phyloP scores from a whole-genome alignment of 2,797 vertebrate genomes.

The Lagorchestes hirsutus region DNA sequence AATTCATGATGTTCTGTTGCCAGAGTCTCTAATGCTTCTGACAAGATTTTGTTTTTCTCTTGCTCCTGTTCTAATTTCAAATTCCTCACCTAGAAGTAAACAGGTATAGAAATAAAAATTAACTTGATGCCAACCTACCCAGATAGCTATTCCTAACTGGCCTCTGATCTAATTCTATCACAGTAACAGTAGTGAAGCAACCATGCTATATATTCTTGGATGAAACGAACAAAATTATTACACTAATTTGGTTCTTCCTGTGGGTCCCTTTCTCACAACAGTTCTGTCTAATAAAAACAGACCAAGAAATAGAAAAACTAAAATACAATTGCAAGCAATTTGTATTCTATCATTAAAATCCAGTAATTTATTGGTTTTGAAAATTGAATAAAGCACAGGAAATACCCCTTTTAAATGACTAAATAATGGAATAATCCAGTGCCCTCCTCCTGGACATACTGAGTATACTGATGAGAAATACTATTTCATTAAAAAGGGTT shows the following conservation, averaged over 20 bases:
- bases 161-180: slow-evolving; percentile 68
- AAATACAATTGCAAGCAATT: slow-evolving; percentile 45
- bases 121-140: slow-evolving; percentile 74
- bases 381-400: background rate
- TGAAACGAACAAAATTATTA: slow-evolving; percentile 67
- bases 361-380: background rate
- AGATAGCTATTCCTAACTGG: slow-evolving; percentile 71
- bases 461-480: background rate
- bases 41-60: slow-evolving; percentile 98
- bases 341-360: background rate
- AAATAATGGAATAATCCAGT: slow-evolving; percentile 9
- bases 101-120: slow-evolving; percentile 83
- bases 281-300: slow-evolving; percentile 55
- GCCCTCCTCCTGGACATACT: background rate
- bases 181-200: slow-evolving; percentile 74
- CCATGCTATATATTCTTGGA: background rate
- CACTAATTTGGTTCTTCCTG: slow-evolving; percentile 57
- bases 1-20: slow-evolving; percentile 97
- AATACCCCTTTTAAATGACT: slow-evolving; percentile 4
- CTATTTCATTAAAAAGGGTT: background rate
- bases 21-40: slow-evolving; percentile 95
- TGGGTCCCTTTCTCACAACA: slow-evolving; percentile 66
- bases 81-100: slow-evolving; percentile 93
- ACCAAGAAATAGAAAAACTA: slow-evolving; percentile 50
- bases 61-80: slow-evolving; percentile 96